Percentiles rank a stretch among this genome's conserved stretches.
Conservation (phyloP, 2,797 vertebrate species). For the Cuniculus paca region DNA sequence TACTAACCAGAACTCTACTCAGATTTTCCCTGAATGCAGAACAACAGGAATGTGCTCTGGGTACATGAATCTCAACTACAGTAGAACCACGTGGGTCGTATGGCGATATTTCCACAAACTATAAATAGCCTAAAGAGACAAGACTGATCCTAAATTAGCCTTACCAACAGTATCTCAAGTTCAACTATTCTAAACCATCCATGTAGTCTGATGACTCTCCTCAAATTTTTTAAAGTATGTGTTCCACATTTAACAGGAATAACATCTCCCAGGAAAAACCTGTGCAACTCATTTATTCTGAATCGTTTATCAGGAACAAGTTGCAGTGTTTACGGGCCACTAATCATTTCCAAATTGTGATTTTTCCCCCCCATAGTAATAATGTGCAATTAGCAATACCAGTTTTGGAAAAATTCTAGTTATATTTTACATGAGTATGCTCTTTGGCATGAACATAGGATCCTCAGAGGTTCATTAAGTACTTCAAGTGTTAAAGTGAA, state of each 20-base stretch:
- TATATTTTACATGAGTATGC: not conserved
- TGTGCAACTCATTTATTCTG: slow-evolving; percentile 27
- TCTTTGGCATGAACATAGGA: not conserved
- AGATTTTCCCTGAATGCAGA: slow-evolving; percentile 7
- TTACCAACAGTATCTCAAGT: slow-evolving; percentile 3
- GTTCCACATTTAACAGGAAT: not conserved
- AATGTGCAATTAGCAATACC: not conserved
- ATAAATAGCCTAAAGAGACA: not conserved
- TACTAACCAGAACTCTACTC: slow-evolving; percentile 19
- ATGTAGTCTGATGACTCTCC: not conserved
- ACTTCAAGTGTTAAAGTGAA: not conserved
- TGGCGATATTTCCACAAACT: not conserved
- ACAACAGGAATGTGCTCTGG: not conserved
- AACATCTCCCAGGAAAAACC: not conserved
- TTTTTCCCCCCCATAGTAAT: not conserved
- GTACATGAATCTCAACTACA: not conserved
- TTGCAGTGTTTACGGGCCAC: slow-evolving; percentile 9
- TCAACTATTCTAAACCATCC: slow-evolving; percentile 19
- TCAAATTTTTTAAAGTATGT: not conserved
- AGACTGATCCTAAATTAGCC: not conserved
- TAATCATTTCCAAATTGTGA: not conserved
- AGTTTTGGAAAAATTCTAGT: slow-evolving; percentile 26
- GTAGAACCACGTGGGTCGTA: not conserved
- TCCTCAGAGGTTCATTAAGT: not conserved
- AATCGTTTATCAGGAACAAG: slow-evolving; percentile 45